These are phyloP conservation scores for Steatocranus sp. DNA, from an alignment of 2,797 vertebrate species.

Conservation along the genomic window DNA sequence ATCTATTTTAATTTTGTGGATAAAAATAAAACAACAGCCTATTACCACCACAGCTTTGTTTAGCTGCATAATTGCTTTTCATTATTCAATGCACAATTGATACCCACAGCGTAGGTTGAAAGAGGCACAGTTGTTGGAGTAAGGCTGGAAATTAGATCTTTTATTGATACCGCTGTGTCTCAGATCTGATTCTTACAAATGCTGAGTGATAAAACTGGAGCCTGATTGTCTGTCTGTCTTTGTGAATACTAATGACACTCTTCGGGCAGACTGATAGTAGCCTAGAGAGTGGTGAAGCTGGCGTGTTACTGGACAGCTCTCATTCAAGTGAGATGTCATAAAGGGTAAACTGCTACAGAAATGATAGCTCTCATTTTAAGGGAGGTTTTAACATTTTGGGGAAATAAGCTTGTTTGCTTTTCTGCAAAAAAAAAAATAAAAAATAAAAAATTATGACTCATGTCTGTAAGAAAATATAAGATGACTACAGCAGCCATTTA, in stretches of 20 bases:
- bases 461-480: neutral
- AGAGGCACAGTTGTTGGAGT: slow-evolving; percentile 71
- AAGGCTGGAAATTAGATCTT: slow-evolving; percentile 73
- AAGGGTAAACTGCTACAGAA: neutral
- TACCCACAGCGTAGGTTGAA: slow-evolving; percentile 74
- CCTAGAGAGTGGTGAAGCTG: neutral
- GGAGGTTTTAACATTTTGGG: neutral
- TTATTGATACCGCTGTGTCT: slow-evolving; percentile 77
- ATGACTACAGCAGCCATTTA: neutral
- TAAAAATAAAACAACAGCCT: slow-evolving; percentile 74
- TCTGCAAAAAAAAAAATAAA: neutral
- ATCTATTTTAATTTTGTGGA: slow-evolving; percentile 68
- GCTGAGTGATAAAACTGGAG: slow-evolving; percentile 64
- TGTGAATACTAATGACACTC: slow-evolving; percentile 65
- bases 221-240: slow-evolving; percentile 66
- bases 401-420: neutral
- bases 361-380: neutral
- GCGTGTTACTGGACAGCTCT: slow-evolving; percentile 12
- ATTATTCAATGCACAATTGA: slow-evolving; percentile 76
- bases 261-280: slow-evolving; percentile 2
- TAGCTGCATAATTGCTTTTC: slow-evolving; percentile 79
- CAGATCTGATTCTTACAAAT: slow-evolving; percentile 73
- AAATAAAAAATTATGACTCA: neutral
- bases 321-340: neutral
- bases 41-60: slow-evolving; percentile 70